Base-by-base conservation (phyloP, 2,113 vertebrate genomes). In the Festucalex cinctus region DNA sequence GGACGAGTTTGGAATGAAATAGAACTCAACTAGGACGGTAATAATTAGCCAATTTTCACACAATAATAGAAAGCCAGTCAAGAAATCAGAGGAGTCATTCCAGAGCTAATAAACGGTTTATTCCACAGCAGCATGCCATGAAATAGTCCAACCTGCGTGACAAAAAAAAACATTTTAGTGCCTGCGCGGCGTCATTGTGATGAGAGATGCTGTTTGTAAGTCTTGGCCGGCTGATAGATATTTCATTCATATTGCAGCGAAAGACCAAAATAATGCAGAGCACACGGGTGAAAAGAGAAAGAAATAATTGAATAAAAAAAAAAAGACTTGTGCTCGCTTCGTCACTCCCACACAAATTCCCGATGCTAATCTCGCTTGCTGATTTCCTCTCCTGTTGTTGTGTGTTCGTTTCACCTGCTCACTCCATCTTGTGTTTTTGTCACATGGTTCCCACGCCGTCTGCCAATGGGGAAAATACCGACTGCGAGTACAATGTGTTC, bases 341-440 rank as follows among this genome's bases (percentile, higher is more conserved):
- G 51, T 80, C 79, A 84, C 81, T 85, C 78, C 79, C 44, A 81
- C 88, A 69, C 77, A 75, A 67, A 73, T 81, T 73, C 83, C 76
- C 48, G 72, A 75, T 60, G 85, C 76, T 78, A 81, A 84, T 79
- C 72, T 75, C 75, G 36, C 76, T 58, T 74, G 63, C 46, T 64
- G 39, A 70, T 59, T 56, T 41, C 54, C 70, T 70, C 16, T 82
- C 76, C 80, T 51, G 73, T 79, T 81, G 76, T 79, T 80, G 17
- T 20, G 56, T 76, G 81, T 82, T 87, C 75, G 68, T 78, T 84
- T 74, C 81, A 78, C 75, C 77, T 73, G 56, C 70, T 74, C 63
- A 20, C 65, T 84, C 70, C 58, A 63, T 74, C 32, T 66, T 63
- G 64, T 63, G 48, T 49, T 49, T 49, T 22, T 5, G 44, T 46